These are phyloP conservation scores for Andricus quercusramuli DNA, from an alignment of 2,888 invertebrate genomes.

Conservation along the genomic window DNA sequence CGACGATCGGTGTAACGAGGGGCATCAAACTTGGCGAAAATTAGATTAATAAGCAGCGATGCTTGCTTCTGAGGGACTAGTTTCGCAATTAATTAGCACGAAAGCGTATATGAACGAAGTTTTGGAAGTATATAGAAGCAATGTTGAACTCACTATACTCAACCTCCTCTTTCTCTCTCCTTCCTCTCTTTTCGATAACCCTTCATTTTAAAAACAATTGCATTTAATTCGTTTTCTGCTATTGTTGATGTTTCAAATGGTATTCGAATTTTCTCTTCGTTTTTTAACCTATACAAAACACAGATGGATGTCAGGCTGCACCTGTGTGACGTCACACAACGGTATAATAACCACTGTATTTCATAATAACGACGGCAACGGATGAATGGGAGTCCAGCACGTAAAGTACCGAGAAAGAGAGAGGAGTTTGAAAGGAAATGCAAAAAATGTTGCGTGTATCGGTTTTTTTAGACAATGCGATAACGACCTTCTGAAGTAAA, in stretches of 20 bases:
- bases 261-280: constrained; percentile 24
- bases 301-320: constrained; percentile 59
- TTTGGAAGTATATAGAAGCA: constrained; percentile 20
- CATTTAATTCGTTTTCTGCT: neutral
- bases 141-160: constrained; percentile 47
- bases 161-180: constrained; percentile 27
- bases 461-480: neutral
- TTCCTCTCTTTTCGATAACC: constrained; percentile 42
- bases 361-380: constrained; percentile 61
- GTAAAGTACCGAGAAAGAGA: constrained; percentile 40
- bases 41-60: constrained; percentile 38
- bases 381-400: constrained; percentile 58
- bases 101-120: constrained; percentile 34
- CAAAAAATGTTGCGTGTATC: constrained; percentile 41
- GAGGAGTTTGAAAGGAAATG: constrained; percentile 30
- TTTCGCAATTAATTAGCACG: constrained; percentile 35
- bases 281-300: constrained; percentile 46
- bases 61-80: constrained; percentile 29
- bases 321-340: constrained; percentile 69
- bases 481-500: constrained; percentile 29
- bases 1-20: constrained; percentile 31
- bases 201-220: too few relatives aligned
- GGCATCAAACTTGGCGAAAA: constrained; percentile 37
- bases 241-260: constrained; percentile 4
- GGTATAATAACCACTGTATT: constrained; percentile 63